Evolutionary conservation across 2,888 invertebrate genomes (phyloP).

Genomic region (Hedya salicella): DNA sequence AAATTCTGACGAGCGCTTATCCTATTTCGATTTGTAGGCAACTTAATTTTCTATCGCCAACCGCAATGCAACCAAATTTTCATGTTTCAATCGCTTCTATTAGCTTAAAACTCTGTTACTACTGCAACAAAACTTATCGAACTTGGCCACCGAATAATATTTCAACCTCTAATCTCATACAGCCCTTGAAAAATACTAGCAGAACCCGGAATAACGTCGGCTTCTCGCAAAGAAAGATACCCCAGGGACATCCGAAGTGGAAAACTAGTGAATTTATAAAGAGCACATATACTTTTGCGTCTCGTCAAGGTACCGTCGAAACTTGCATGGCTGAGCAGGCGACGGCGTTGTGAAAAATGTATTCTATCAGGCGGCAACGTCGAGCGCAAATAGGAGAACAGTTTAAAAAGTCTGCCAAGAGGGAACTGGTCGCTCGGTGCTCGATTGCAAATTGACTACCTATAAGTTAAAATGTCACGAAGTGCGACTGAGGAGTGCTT

Average conservation of each 20-base stretch:
- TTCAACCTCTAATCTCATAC: slow-evolving; percentile 34
- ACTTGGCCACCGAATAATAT: slow-evolving; percentile 16
- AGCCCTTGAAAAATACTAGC: slow-evolving; percentile 32
- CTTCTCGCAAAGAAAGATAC: slow-evolving; percentile 37
- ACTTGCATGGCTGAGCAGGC: slow-evolving; percentile 56
- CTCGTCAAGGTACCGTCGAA: slow-evolving; percentile 48
- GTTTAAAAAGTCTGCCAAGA: slow-evolving; percentile 66
- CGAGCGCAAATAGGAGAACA: slow-evolving; percentile 61
- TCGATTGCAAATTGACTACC: slow-evolving; percentile 39
- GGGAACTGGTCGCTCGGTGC: slow-evolving; percentile 39
- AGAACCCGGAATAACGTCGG: slow-evolving; percentile 38
- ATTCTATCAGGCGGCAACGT: slow-evolving; percentile 54
- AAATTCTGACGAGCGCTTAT: slow-evolving; percentile 21
- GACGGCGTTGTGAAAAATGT: slow-evolving; percentile 70
- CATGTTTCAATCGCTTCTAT: neutral
- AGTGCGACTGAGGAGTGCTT: slow-evolving; percentile 5
- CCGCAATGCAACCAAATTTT: slow-evolving; percentile 24
- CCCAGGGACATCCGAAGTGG: slow-evolving; percentile 40
- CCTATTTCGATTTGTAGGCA: slow-evolving; percentile 14
- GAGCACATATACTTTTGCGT: slow-evolving; percentile 42
- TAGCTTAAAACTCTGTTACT: neutral
- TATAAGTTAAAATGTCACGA: slow-evolving; percentile 16
- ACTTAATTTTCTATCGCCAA: slow-evolving; percentile 7
- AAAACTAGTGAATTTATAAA: slow-evolving; percentile 44
- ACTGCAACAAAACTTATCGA: slow-evolving; percentile 13